These are phyloP conservation scores for Hydrozoanthus tunicans DNA, from an alignment of 64 coral and sea anemone genomes.

Conservation along the genomic window DNA sequence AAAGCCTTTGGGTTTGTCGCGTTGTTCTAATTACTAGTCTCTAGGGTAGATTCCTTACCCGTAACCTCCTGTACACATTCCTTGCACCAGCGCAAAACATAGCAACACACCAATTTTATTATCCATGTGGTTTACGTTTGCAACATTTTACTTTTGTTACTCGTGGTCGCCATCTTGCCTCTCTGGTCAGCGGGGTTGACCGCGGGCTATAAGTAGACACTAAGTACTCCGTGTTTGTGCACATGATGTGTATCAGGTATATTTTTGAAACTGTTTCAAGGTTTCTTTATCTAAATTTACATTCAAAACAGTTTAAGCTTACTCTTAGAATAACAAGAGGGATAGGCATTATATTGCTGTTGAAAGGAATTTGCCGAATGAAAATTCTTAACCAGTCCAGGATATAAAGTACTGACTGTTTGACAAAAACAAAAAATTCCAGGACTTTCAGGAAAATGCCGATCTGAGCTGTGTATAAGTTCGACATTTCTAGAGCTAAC, in stretches of 20 bases:
- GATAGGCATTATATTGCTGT: too few relatives aligned
- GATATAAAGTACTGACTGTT: too few relatives aligned
- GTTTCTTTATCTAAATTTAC: too few relatives aligned
- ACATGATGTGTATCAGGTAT: not conserved
- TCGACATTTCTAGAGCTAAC: too few relatives aligned
- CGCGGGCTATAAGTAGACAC: not conserved
- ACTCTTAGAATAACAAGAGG: too few relatives aligned
- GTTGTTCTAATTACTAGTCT: not conserved
- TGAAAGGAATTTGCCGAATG: too few relatives aligned
- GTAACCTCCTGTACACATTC: not conserved
- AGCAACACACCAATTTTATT: not conserved
- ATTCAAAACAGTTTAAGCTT: not conserved
- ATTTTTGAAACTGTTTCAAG: too few relatives aligned
- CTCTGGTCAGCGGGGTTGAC: not conserved
- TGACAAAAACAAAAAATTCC: too few relatives aligned
- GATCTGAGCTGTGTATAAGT: too few relatives aligned
- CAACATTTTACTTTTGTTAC: not conserved
- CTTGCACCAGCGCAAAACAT: not conserved
- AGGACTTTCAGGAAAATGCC: too few relatives aligned
- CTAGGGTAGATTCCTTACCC: not conserved
- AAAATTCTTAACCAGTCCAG: too few relatives aligned
- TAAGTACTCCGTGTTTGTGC: not conserved
- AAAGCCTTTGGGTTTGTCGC: not conserved
- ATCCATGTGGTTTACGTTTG: not conserved
- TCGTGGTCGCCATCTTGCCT: conserved; percentile 40